phyloP scores from a whole-genome alignment of 2,888 invertebrate genomes.

The Cryptocheilus praepositus region DNA sequence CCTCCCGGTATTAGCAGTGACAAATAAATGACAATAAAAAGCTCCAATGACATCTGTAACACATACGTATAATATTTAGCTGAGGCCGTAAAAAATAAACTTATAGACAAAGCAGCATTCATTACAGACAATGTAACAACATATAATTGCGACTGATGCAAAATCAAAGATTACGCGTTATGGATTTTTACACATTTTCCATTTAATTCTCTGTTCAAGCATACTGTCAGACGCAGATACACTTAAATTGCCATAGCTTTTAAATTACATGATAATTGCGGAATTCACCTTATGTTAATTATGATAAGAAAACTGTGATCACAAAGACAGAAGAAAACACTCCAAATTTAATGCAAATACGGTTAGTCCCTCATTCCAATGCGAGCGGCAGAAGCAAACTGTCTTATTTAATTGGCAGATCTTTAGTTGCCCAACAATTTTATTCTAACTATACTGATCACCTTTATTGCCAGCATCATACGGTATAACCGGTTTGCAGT shows the following conservation, averaged over 20 bases:
- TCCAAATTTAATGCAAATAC: neutral
- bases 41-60: constrained; percentile 56
- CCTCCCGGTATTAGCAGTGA: constrained; percentile 44
- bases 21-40: constrained; percentile 49
- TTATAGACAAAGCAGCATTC: neutral
- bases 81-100: neutral
- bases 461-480: constrained; percentile 35
- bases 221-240: neutral
- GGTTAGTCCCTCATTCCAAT: constrained; percentile 8
- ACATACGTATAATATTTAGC: constrained; percentile 12
- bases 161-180: too few relatives aligned
- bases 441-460: constrained; percentile 39
- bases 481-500: constrained; percentile 37
- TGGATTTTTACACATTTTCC: too few relatives aligned
- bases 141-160: too few relatives aligned
- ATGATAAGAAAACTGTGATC: too few relatives aligned
- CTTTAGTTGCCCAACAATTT: constrained; percentile 32
- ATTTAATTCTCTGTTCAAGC: neutral
- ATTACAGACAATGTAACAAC: neutral
- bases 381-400: constrained; percentile 18
- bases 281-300: too few relatives aligned
- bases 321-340: neutral
- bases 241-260: neutral
- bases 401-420: constrained; percentile 10
- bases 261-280: neutral